phyloP scores from a whole-genome alignment of 2,797 vertebrate genomes.

The Manis pentadactyla region DNA sequence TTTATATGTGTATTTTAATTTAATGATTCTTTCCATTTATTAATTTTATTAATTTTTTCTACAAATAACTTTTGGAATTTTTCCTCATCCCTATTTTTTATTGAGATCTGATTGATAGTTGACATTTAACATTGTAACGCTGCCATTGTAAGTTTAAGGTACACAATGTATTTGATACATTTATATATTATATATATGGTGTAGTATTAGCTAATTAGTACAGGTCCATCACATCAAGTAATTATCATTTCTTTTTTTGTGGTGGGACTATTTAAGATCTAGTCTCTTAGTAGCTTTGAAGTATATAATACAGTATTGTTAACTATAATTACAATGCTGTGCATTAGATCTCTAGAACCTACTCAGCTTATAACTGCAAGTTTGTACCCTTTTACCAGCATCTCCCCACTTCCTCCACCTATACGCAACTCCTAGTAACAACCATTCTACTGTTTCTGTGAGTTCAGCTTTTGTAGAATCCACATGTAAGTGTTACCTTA shows the following conservation, averaged over 20 bases:
- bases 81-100: not conserved
- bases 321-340: not conserved
- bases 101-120: not conserved
- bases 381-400: not conserved
- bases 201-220: not conserved
- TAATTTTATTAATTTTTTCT: not conserved
- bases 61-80: not conserved
- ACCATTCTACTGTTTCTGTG: not conserved
- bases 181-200: not conserved
- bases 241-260: not conserved
- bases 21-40: not conserved
- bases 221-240: not conserved
- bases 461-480: not conserved
- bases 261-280: not conserved
- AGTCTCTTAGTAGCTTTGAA: not conserved
- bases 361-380: not conserved
- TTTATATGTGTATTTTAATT: not conserved
- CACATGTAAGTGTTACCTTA: not conserved
- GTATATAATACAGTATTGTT: not conserved
- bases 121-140: not conserved
- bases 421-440: not conserved
- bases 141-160: not conserved
- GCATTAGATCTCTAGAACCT: not conserved
- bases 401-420: not conserved
- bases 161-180: not conserved